phyloP scores from a whole-genome alignment of 2,797 vertebrate species.

The Myioborus miniatus region DNA sequence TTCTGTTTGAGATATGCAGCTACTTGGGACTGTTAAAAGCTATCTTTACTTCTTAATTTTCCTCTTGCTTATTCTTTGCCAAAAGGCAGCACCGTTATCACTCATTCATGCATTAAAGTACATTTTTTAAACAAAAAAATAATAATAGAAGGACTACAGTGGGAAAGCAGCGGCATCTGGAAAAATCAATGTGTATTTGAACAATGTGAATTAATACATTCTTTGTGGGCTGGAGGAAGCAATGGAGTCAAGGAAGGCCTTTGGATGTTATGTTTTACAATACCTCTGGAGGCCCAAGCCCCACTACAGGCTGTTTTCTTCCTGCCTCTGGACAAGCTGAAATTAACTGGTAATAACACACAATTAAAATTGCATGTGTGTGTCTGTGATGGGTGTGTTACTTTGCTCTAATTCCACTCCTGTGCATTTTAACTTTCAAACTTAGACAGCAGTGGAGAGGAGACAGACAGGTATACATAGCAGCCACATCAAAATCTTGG shows the following conservation, averaged over 20 bases:
- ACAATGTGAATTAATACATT: slow-evolving; percentile 49
- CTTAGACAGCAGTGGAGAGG: slow-evolving; percentile 37
- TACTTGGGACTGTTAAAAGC: neutral
- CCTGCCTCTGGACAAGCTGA: slow-evolving; percentile 61
- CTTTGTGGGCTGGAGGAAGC: slow-evolving; percentile 53
- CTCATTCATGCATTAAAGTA: neutral
- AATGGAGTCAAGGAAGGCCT: slow-evolving; percentile 28
- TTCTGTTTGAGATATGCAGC: neutral
- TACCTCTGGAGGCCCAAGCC: slow-evolving; percentile 54
- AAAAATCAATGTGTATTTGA: too few relatives aligned
- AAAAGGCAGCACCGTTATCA: neutral
- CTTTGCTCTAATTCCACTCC: slow-evolving; percentile 42
- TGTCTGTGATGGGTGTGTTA: neutral
- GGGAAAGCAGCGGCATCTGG: slow-evolving; percentile 8
- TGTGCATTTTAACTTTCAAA: slow-evolving; percentile 66
- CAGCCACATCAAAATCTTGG: slow-evolving; percentile 78
- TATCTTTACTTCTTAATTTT: neutral
- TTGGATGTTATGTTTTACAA: slow-evolving; percentile 60
- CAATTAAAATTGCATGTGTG: slow-evolving; percentile 70
- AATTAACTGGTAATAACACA: slow-evolving; percentile 69
- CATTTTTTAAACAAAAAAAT: neutral
- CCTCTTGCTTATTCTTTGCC: neutral
- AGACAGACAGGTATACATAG: slow-evolving; percentile 73
- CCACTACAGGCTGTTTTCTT: slow-evolving; percentile 58
- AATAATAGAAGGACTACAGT: neutral